Evolutionary conservation across 2,888 invertebrate genomes (phyloP).

Genomic region (Mesochorus sp.): DNA sequence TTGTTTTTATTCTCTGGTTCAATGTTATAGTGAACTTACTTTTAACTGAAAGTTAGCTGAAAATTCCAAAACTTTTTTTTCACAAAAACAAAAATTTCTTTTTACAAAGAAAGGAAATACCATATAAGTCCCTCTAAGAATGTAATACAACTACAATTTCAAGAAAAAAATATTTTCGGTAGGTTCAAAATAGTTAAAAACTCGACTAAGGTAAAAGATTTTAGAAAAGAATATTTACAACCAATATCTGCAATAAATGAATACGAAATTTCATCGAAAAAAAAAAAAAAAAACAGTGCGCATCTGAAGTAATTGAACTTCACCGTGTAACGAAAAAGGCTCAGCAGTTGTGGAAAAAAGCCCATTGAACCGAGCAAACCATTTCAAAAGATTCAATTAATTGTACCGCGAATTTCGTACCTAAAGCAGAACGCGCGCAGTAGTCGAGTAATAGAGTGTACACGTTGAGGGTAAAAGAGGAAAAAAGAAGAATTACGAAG

Average conservation of each 20-base stretch:
- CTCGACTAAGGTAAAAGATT: no score
- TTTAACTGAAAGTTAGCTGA: no score
- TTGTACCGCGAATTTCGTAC: slow-evolving; percentile 52
- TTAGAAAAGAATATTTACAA: not conserved
- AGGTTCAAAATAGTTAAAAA: no score
- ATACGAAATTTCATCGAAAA: not conserved
- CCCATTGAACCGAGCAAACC: slow-evolving; percentile 31
- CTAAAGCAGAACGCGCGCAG: slow-evolving; percentile 50
- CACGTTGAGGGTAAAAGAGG: slow-evolving; percentile 41
- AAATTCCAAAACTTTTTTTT: no score
- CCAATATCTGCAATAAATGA: slow-evolving; percentile 4
- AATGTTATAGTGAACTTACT: no score
- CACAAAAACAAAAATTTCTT: no score
- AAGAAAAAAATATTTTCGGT: no score
- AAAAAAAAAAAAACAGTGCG: not conserved
- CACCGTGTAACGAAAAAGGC: not conserved
- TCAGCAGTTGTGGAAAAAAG: slow-evolving; percentile 17
- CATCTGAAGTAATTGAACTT: slow-evolving; percentile 21
- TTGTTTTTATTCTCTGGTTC: no score
- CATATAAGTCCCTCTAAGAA: no score
- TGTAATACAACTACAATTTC: no score
- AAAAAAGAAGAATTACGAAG: slow-evolving; percentile 58
- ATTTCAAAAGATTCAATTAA: slow-evolving; percentile 61
- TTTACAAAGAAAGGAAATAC: no score
- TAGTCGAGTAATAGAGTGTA: slow-evolving; percentile 61